phyloP scores from a whole-genome alignment of 1,140 invertebrate genomes.

The Elysia chlorotica region DNA sequence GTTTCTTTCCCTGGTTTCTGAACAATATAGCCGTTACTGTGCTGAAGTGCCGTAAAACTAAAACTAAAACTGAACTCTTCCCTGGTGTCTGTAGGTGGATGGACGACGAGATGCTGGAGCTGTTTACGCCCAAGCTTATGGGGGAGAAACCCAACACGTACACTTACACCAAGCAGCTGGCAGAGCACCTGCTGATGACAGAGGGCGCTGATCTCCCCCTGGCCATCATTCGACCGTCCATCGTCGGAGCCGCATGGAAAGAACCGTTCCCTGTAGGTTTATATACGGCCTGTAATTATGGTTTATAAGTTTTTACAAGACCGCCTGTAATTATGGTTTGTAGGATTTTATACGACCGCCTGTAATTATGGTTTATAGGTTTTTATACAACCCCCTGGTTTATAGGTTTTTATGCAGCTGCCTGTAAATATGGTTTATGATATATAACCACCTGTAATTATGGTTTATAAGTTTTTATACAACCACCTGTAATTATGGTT shows the following conservation, averaged over 20 bases:
- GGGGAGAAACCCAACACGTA: conserved; percentile 64
- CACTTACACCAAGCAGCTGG: conserved; percentile 66
- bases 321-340: no score
- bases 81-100: conserved; percentile 60
- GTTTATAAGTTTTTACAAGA: no score
- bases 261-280: conserved; percentile 79
- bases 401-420: no score
- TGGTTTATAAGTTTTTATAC: no score
- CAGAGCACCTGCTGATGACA: conserved; percentile 63
- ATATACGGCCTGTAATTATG: not conserved
- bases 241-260: conserved; percentile 92
- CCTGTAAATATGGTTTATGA: no score
- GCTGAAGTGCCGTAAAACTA: no score
- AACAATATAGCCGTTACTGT: no score
- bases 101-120: conserved; percentile 63
- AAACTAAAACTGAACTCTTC: no score
- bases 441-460: no score
- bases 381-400: not conserved
- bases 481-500: no score
- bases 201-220: conserved; percentile 73
- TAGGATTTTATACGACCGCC: not conserved
- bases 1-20: no score
- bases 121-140: conserved; percentile 56
- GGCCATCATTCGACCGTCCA: conserved; percentile 88
- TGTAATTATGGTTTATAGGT: not conserved